phyloP scores from a whole-genome alignment of 2,113 vertebrate species.

The Calidris pygmaea region DNA sequence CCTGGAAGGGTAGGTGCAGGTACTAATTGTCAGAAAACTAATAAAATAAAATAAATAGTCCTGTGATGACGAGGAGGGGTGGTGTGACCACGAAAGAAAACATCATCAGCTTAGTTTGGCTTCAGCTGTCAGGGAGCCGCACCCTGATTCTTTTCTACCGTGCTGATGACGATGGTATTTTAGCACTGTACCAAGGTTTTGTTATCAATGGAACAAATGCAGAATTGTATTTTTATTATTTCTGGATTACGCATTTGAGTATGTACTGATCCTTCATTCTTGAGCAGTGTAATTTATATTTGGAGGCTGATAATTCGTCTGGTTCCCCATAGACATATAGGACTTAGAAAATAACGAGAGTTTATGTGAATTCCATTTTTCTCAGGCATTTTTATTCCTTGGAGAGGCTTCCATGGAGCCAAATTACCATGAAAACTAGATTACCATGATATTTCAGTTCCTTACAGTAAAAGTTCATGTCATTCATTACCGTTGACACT shows the following conservation, averaged over 20 bases:
- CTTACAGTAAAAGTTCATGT: conserved; percentile 3
- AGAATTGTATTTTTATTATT: conserved; percentile 25
- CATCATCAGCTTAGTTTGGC: conserved; percentile 38
- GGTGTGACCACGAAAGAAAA: not conserved
- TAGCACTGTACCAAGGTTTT: not conserved
- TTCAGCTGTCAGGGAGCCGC: not conserved
- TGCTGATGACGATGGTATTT: not conserved
- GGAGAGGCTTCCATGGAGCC: conserved; percentile 10
- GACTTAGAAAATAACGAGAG: not conserved
- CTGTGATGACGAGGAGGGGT: not conserved
- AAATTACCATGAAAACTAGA: conserved; percentile 52
- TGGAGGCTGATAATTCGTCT: conserved; percentile 14
- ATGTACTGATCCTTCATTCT: not conserved
- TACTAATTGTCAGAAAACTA: not conserved
- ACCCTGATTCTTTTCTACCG: conserved; percentile 13
- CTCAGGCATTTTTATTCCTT: conserved; percentile 64
- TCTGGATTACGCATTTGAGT: conserved; percentile 7
- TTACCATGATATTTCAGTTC: conserved; percentile 29
- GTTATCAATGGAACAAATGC: conserved; percentile 24
- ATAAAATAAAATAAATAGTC: conserved; percentile 3
- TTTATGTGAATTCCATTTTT: conserved; percentile 55
- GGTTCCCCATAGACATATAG: conserved; percentile 4
- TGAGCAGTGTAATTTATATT: conserved; percentile 29
- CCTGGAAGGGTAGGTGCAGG: not conserved
- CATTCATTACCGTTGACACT: conserved; percentile 39